Conservation (phyloP, 2,113 vertebrate species). For the Cnemophilus loriae region DNA sequence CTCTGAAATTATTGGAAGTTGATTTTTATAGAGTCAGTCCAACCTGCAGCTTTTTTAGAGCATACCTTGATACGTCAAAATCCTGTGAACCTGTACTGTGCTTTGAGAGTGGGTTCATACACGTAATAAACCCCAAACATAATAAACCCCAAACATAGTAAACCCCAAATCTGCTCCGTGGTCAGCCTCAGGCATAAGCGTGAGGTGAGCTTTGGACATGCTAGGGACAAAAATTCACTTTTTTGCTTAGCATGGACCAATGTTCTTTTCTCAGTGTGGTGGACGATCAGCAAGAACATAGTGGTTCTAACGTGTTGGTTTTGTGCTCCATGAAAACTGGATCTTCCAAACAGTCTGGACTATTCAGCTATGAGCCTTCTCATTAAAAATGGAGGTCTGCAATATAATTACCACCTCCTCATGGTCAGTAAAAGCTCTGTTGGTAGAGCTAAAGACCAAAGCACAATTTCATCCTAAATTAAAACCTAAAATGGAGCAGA, state of each 20-base stretch:
- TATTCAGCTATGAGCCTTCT: not conserved
- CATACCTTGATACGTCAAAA: not conserved
- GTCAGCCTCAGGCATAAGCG: not conserved
- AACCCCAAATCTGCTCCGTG: not conserved
- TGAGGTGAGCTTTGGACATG: not conserved
- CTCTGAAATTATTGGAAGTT: not conserved
- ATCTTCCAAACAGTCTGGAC: not conserved
- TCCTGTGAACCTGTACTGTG: not conserved
- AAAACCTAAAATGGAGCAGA: not conserved
- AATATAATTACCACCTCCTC: not conserved
- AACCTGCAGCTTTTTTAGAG: not conserved
- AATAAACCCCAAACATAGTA: not conserved
- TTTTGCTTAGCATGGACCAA: not conserved
- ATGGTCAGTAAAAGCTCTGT: not conserved
- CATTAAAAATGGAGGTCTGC: not conserved
- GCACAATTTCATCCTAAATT: not conserved
- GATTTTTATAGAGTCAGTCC: not conserved
- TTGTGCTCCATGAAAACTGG: not conserved
- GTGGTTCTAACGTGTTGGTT: not conserved
- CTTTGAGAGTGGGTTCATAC: not conserved
- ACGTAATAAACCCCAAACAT: rapidly evolving
- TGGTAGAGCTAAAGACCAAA: not conserved
- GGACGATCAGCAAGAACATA: not conserved
- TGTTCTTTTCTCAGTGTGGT: not conserved
- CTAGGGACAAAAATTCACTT: not conserved